Base-by-base conservation (phyloP, 2,797 vertebrate genomes). In the Euthynnus affinis region DNA sequence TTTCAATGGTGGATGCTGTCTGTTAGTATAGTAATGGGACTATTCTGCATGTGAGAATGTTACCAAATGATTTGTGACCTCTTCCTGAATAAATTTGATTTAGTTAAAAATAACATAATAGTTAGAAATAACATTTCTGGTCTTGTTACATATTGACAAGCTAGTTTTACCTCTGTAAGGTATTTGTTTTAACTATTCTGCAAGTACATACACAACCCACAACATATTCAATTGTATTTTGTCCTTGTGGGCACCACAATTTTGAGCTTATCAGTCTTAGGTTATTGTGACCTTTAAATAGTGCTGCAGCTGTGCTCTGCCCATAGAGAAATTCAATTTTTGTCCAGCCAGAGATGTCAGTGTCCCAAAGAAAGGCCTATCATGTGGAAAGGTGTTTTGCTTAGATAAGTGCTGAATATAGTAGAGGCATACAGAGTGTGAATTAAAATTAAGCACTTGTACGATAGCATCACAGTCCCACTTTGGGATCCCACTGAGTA, bases 301-400 rank as follows among this genome's bases (percentile, higher is more conserved):
- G 85, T 78, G 82, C 76, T 79, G 86, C 81, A 65, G 80, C 76
- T 44, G 72, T 73, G 76, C 88, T 83, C 65, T 89, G 76, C 82
- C 76, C 77, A 78, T 78, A 66, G 84, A 84, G 86, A 86, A 92
- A 92, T 93, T 89, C 64, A 68, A 87, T 93, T 93, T 91, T 92
- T 91, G 85, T 89, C 80, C 73, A 74, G 76, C 79, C 76, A 82
- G 86, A 85, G 91, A 94, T 92, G 91, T 87, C 84, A 76, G 29
- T 72, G 83, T 92, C 90, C 93, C 86, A 86, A 86, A 91, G 89
- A 92, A 91, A 72, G 82, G 88, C 74, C 86, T 83, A 86, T 89
- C 88, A 82, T 79, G 78, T 78, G 84, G 67, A 92, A 95, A 95
- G 94, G 94, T 96, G 95, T 95, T 95, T 92, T 88, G 86, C 91